Evolutionary conservation across 2,113 vertebrate genomes (phyloP).

Genomic region (Coracopsis vasa): DNA sequence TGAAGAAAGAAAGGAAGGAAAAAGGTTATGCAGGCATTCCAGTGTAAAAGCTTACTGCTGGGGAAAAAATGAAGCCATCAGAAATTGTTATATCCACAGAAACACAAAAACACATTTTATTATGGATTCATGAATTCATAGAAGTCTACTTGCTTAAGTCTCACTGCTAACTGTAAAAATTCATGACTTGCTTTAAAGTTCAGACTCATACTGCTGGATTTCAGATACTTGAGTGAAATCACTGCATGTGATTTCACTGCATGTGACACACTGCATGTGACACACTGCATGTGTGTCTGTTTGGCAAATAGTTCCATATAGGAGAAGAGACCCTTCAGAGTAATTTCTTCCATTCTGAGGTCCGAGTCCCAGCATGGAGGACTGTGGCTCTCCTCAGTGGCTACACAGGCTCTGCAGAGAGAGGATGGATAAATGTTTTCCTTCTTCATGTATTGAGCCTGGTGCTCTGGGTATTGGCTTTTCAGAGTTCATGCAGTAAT

Average conservation of each 20-base stretch:
- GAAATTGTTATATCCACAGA: neutral
- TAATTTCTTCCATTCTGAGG: neutral
- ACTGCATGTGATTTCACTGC: neutral
- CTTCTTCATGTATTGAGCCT: neutral
- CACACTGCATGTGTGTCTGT: neutral
- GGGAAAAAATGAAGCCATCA: neutral
- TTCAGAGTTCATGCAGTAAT: neutral
- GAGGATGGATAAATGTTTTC: neutral
- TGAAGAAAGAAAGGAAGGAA: neutral
- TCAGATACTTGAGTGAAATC: neutral
- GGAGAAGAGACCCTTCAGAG: neutral
- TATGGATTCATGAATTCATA: neutral
- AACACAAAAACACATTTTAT: neutral
- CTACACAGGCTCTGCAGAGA: neutral
- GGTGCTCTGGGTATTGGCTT: neutral
- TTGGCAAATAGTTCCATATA: neutral
- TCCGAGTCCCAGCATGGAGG: neutral
- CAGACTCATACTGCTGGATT: neutral
- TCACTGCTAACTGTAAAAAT: neutral
- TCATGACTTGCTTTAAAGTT: neutral
- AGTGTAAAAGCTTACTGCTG: neutral
- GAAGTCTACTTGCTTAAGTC: neutral
- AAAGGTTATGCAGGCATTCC: neutral
- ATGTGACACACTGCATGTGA: no score
- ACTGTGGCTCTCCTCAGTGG: neutral